phyloP scores from a whole-genome alignment of 2,113 vertebrate species.

The Coturnix japonica region DNA sequence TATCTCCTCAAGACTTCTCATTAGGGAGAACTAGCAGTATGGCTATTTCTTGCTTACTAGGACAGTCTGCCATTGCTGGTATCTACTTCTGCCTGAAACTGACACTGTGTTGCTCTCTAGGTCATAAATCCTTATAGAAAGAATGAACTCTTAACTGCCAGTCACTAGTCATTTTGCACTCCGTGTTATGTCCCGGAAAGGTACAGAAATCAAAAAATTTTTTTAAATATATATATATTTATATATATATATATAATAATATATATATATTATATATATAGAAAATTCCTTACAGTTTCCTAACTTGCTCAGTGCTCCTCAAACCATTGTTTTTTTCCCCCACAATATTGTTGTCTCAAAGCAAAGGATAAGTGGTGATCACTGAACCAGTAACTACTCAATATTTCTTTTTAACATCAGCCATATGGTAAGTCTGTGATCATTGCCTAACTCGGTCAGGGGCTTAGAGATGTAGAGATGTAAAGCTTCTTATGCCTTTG shows the following conservation, averaged over 20 bases:
- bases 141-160: neutral
- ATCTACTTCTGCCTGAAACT: neutral
- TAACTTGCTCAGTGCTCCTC: neutral
- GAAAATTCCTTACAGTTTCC: neutral
- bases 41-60: neutral
- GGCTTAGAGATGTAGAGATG: conserved; percentile 33
- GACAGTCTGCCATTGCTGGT: neutral
- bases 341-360: conserved; percentile 1
- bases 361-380: neutral
- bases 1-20: fast-evolving
- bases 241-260: too few species aligned
- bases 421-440: conserved; percentile 63
- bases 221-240: too few species aligned
- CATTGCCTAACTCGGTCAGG: conserved; percentile 34
- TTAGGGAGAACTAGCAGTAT: neutral
- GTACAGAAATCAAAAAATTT: too few species aligned
- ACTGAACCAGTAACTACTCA: conserved; percentile 10
- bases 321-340: neutral
- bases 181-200: neutral
- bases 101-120: neutral
- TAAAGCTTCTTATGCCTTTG: conserved; percentile 61
- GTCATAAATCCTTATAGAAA: neutral
- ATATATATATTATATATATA: too few species aligned
- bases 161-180: neutral
- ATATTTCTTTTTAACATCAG: conserved; percentile 48